A percentile compares a stretch with the other conserved stretches of the same genome.
phyloP scores from a whole-genome alignment of 2,888 invertebrate genomes.

The Clusia tigrina region DNA sequence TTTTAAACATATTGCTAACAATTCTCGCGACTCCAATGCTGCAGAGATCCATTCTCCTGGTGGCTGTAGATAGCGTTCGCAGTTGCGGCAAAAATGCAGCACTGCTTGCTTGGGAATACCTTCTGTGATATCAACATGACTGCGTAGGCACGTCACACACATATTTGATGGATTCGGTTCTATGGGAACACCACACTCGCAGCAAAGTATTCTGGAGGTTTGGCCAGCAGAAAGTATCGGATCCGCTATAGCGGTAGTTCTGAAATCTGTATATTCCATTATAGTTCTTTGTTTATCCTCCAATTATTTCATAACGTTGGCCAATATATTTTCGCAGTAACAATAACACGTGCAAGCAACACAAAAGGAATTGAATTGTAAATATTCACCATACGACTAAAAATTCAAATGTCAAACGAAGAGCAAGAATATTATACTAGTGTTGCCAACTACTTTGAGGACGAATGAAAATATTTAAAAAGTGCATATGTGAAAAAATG shows the following conservation, averaged over 20 bases:
- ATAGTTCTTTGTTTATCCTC: too few relatives aligned
- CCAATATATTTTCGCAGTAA: too few relatives aligned
- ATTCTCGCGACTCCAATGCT: slow-evolving; percentile 88
- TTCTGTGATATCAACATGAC: slow-evolving; percentile 93
- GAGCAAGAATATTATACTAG: too few relatives aligned
- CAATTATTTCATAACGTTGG: too few relatives aligned
- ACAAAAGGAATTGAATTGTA: too few relatives aligned
- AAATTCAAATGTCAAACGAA: too few relatives aligned
- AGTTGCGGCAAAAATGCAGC: slow-evolving; percentile 89
- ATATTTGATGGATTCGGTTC: slow-evolving; percentile 97
- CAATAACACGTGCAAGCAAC: too few relatives aligned
- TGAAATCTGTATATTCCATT: slow-evolving; percentile 42
- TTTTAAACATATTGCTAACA: slow-evolving; percentile 89
- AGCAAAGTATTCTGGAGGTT: slow-evolving; percentile 72
- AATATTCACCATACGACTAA: too few relatives aligned
- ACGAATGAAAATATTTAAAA: too few relatives aligned
- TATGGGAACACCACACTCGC: slow-evolving; percentile 91
- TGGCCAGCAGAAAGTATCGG: too few relatives aligned
- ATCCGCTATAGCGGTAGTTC: slow-evolving; percentile 18
- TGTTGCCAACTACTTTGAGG: too few relatives aligned
- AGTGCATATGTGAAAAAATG: too few relatives aligned
- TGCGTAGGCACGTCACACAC: slow-evolving; percentile 93
- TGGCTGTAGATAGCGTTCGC: slow-evolving; percentile 94
- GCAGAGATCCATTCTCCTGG: slow-evolving; percentile 88
- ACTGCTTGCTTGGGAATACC: slow-evolving; percentile 94